phyloP scores from a whole-genome alignment of 2,797 vertebrate genomes.

The Sebastes steindachneri region DNA sequence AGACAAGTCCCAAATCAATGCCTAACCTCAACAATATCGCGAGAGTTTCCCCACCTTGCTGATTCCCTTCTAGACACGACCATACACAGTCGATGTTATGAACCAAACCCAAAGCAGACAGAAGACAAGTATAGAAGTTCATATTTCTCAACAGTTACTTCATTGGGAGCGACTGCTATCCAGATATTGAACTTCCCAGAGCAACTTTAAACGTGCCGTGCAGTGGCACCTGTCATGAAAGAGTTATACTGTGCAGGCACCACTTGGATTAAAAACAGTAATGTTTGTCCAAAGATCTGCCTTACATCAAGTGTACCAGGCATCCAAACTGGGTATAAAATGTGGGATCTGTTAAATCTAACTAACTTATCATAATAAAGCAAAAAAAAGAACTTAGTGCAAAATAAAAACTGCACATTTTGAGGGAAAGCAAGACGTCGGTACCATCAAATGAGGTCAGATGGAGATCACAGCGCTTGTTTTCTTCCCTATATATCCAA shows the following conservation, averaged over 20 bases:
- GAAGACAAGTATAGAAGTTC: too few relatives aligned
- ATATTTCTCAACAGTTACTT: too few relatives aligned
- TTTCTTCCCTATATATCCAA: constrained; percentile 63
- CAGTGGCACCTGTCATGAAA: neutral
- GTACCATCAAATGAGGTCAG: constrained; percentile 28
- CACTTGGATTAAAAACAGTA: neutral
- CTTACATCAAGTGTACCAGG: neutral
- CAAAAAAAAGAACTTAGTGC: neutral
- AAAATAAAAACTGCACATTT: constrained; percentile 41
- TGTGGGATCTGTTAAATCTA: neutral
- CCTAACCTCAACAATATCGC: too few relatives aligned
- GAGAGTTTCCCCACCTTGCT: too few relatives aligned
- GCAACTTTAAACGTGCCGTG: too few relatives aligned
- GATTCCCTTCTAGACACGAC: too few relatives aligned
- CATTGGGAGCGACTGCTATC: too few relatives aligned
- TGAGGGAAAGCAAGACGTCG: neutral
- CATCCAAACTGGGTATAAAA: neutral
- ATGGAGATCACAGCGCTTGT: constrained; percentile 41
- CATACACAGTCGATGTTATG: too few relatives aligned
- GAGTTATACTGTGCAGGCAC: neutral
- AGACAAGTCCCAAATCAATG: too few relatives aligned
- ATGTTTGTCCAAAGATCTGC: neutral
- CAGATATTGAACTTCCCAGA: too few relatives aligned
- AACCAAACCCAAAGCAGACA: too few relatives aligned
- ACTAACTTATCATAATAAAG: neutral